Evolutionary conservation across 2,113 vertebrate species (phyloP).

Genomic region (Mesembrinibis cayennensis): DNA sequence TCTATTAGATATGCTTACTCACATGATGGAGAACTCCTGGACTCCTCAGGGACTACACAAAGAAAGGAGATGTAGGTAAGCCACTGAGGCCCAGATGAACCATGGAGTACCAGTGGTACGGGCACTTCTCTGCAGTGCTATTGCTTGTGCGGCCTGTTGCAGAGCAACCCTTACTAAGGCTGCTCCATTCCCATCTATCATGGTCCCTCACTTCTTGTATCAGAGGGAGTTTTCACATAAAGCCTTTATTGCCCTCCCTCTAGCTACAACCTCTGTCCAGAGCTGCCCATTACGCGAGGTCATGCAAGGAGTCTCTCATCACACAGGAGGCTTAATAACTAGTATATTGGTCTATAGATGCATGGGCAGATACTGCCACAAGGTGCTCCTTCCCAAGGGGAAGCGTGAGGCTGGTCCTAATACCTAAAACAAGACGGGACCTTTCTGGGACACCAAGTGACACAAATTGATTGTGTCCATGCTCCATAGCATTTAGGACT

Average conservation of each 20-base stretch:
- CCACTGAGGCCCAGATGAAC: neutral
- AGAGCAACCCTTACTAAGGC: neutral
- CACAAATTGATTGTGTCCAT: neutral
- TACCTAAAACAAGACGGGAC: neutral
- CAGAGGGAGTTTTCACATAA: neutral
- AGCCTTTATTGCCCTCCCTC: neutral
- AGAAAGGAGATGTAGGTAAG: neutral
- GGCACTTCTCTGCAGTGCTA: accelerated
- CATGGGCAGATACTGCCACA: neutral
- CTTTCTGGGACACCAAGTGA: neutral
- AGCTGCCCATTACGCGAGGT: neutral
- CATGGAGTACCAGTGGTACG: neutral
- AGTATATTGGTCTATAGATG: neutral
- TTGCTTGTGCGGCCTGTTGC: neutral
- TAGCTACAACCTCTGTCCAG: neutral
- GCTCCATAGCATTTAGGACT: neutral
- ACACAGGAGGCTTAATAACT: neutral
- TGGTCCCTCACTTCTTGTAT: neutral
- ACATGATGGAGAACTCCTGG: neutral
- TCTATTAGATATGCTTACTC: neutral
- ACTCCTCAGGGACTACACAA: neutral
- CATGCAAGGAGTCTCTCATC: neutral
- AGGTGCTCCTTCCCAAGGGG: neutral
- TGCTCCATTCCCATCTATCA: neutral
- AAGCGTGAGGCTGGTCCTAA: neutral